Conservation (phyloP, 2,797 vertebrate species). For the Parauchenoglanis ngamensis region DNA sequence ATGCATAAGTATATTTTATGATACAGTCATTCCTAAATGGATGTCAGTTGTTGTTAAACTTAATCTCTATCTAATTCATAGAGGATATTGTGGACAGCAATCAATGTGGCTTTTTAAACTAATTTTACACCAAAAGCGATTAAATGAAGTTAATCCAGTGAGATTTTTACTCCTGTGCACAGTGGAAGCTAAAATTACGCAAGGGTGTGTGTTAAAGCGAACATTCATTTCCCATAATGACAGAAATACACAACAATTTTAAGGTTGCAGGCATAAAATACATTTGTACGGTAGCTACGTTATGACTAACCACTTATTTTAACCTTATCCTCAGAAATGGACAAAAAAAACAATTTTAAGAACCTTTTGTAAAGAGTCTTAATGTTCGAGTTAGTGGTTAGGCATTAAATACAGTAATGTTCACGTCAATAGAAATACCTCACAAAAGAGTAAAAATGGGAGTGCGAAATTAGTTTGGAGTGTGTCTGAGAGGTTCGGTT, state of each 20-base stretch:
- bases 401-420: background rate
- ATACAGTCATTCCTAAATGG: background rate
- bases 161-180: background rate
- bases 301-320: background rate
- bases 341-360: background rate
- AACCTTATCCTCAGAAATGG: background rate
- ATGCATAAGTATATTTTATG: background rate
- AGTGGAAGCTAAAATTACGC: background rate
- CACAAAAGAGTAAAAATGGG: background rate
- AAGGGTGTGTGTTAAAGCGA: background rate
- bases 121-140: background rate
- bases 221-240: background rate
- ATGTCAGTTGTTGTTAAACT: background rate
- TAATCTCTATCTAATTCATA: background rate
- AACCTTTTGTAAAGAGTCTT: background rate
- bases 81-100: background rate
- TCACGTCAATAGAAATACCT: background rate
- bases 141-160: background rate
- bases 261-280: background rate
- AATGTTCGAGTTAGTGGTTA: background rate
- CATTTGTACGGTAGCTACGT: background rate
- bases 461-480: too few relatives aligned
- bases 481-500: background rate
- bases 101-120: background rate
- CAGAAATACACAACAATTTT: background rate